Evolutionary conservation across 1,140 invertebrate genomes (phyloP).

Genomic region (Leptopilina clavipes): DNA sequence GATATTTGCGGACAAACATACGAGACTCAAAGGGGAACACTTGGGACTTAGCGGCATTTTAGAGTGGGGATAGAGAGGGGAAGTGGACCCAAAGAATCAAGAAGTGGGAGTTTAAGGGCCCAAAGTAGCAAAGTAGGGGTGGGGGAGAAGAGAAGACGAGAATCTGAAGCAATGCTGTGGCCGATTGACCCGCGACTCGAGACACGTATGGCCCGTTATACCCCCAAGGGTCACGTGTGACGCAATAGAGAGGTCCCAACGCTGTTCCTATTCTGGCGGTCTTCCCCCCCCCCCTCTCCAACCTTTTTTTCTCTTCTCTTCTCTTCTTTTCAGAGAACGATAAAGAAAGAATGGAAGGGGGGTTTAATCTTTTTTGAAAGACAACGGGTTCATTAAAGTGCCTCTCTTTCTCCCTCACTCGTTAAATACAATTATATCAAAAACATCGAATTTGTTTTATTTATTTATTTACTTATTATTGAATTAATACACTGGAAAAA

Average conservation of each 20-base stretch:
- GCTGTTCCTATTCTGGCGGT: constrained; percentile 43
- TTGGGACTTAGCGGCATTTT: background rate
- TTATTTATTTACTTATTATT: no score
- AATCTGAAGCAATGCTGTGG: constrained; percentile 47
- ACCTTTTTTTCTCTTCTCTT: constrained; percentile 10
- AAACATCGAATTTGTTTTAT: no score
- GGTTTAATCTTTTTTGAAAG: background rate
- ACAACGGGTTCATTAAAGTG: no score
- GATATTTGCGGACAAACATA: constrained; percentile 3
- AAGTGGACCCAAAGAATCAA: background rate
- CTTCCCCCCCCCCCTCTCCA: background rate
- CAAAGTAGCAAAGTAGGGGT: background rate
- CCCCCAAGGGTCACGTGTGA: constrained; percentile 48
- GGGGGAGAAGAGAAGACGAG: constrained; percentile 40
- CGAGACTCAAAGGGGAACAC: constrained; percentile 1
- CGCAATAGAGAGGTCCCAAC: constrained; percentile 35
- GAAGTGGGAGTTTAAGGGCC: constrained; percentile 1
- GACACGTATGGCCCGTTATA: constrained; percentile 48
- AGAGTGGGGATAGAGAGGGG: background rate
- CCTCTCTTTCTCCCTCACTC: no score
- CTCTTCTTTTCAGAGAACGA: constrained; percentile 32
- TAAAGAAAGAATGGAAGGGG: background rate
- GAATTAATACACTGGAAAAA: no score
- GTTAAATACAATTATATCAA: no score
- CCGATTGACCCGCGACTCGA: constrained; percentile 46